Percentiles rank a stretch among this genome's conserved stretches.
Conservation (phyloP, 2,113 vertebrate species). For the Microtus ochrogaster region DNA sequence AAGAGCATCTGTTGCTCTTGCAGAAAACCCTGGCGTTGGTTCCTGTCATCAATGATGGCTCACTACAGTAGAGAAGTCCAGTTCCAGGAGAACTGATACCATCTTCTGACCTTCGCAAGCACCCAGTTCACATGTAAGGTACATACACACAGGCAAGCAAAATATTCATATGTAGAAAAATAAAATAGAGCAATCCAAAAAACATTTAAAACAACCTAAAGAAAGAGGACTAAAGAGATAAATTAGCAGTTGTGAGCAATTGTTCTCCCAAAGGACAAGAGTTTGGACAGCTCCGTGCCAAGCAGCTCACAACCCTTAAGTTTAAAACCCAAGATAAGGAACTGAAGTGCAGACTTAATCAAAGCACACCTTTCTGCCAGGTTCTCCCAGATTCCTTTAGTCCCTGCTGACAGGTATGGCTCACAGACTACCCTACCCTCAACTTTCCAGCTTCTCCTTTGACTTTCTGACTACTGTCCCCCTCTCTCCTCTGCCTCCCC, state of each 20-base stretch:
- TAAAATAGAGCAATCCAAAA: background rate
- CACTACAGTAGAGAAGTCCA: background rate
- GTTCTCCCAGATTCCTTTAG: background rate
- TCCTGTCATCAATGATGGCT: background rate
- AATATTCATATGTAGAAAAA: background rate
- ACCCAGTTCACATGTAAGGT: background rate
- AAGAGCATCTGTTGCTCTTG: too few species aligned
- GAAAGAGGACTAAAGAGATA: background rate
- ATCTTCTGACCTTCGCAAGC: background rate
- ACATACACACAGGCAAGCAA: background rate
- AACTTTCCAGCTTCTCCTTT: background rate
- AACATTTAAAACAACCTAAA: background rate
- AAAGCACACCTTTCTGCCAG: background rate
- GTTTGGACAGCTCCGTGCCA: background rate
- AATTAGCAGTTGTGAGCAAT: background rate
- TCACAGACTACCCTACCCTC: background rate
- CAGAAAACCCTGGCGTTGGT: too few species aligned
- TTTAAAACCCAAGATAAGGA: background rate
- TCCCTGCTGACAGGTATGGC: background rate
- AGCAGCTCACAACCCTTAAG: background rate
- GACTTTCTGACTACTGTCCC: background rate
- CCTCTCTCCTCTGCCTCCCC: too few species aligned
- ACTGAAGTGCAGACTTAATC: background rate
- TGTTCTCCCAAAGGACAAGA: background rate
- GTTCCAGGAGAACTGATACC: background rate